Percentiles rank a stretch among this genome's conserved stretches.
Conservation (phyloP, 2,797 vertebrate species). For the Silurus aristotelis region DNA sequence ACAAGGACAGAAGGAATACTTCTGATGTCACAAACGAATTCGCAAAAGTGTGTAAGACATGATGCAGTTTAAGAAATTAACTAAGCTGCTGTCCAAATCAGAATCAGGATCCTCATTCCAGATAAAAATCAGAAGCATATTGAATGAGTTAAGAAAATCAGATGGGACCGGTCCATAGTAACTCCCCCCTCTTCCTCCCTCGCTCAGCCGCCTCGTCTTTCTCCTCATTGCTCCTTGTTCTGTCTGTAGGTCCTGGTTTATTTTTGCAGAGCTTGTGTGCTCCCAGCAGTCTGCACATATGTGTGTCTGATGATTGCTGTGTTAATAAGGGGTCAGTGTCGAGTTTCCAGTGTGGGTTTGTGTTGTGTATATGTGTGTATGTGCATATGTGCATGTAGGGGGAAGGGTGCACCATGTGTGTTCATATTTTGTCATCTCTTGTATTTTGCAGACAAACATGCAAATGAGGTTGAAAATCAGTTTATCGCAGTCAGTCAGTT, state of each 20-base stretch:
- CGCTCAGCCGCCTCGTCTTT: background rate
- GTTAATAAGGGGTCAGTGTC: conserved; percentile 45
- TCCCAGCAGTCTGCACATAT: conserved; percentile 37
- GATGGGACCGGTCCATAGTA: conserved; percentile 14
- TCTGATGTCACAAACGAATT: background rate
- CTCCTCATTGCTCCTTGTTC: conserved; percentile 10
- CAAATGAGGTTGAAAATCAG: background rate
- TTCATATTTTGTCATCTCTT: background rate
- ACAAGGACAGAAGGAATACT: background rate
- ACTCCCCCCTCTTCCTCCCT: background rate
- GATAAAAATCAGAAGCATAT: conserved; percentile 31
- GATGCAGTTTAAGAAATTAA: background rate
- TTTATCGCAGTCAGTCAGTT: background rate
- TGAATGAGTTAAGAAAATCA: conserved; percentile 28
- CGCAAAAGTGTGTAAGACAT: background rate
- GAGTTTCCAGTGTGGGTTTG: conserved; percentile 34
- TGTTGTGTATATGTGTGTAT: background rate
- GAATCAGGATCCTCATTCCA: background rate
- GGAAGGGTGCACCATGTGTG: background rate
- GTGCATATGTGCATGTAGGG: conserved; percentile 10
- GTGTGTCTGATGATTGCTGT: conserved; percentile 49
- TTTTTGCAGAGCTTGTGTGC: conserved; percentile 44
- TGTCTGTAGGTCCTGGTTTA: conserved; percentile 32
- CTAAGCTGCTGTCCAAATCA: background rate
- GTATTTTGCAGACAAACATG: background rate